Evolutionary conservation across 2,797 vertebrate genomes (phyloP), one percentile per base, ranked within the genome.

Genomic region (Chrosomus eos): DNA sequence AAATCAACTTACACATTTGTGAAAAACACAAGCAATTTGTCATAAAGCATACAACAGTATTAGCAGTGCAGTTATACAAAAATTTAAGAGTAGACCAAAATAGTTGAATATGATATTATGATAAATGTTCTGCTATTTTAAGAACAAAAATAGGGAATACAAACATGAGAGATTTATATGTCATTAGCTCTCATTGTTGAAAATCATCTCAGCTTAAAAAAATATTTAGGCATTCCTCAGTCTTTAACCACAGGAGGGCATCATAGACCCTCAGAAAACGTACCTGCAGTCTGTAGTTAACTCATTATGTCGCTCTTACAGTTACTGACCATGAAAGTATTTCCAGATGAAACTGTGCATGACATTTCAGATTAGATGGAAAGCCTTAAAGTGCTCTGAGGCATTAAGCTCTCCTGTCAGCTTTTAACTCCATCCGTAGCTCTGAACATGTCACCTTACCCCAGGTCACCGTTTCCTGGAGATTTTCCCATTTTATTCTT

Each of bases 381-480:
- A 66, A 68, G 36, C 62, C 31, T 78, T 16, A 5, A 78, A 58
- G 53, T 84, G 28, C 53, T 26, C 28, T 72, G 48, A 77, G 66
- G 48, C 64, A 60, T 70, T 84, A 45, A 77, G 72, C 33, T 55
- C 18, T 45, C 55, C 66, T 48, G 66, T 79, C 67, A 72, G 77
- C 40, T 45, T 58, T 21, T 68, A 31, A 43, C 53, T 33, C 33
- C 58, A 67, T 73, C 14, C 4, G 40, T 36, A 36, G 18, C 70
- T 74, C 40, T 28, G 26, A 48, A 64, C 68, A 38, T 86, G 85
- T 88, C 85, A 85, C 62, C 68, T 73, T 80, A 55, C 64, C 79
- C 74, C 53, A 67, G 79, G 48, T 70, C 82, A 51, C n/a, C 3
- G 4, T 66, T 67, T 64, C 79, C 60, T 38, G 36, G 45, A 80